A percentile compares a stretch with the other conserved stretches of the same genome.
These are phyloP conservation scores for Paelopatides confundens DNA, from an alignment of 53 echinoderm and acorn worm species.

Conservation along the genomic window DNA sequence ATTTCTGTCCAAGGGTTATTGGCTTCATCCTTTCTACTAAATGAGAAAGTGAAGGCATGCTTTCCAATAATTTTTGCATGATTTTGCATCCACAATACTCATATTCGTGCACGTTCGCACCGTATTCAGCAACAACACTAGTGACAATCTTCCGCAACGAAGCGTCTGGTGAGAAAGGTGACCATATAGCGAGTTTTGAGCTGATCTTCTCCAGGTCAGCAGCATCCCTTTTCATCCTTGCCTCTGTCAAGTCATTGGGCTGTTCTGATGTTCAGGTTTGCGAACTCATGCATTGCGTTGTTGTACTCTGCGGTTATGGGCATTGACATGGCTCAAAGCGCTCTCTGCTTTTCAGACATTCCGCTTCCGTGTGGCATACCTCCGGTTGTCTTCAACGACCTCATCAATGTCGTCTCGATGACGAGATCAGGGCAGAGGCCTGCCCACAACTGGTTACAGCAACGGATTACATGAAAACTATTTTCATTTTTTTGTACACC, in stretches of 20 bases:
- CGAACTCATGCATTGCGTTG: constrained; percentile 59
- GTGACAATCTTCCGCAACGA: constrained; percentile 38
- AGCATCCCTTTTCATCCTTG: constrained; percentile 37
- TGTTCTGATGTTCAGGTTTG: constrained; percentile 36
- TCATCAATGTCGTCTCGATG: constrained; percentile 58
- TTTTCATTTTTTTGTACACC: not conserved
- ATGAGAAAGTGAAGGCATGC: not conserved
- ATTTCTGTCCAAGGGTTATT: constrained; percentile 11
- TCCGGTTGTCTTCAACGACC: constrained; percentile 49
- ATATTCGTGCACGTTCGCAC: constrained; percentile 48
- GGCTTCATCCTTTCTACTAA: constrained; percentile 9
- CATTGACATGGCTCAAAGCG: constrained; percentile 55
- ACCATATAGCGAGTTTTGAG: not conserved
- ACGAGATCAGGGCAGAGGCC: no score
- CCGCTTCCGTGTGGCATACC: constrained; percentile 60
- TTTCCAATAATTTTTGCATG: constrained; percentile 35
- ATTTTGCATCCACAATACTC: constrained; percentile 21
- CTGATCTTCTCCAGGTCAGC: constrained; percentile 41
- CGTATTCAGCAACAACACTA: constrained; percentile 45
- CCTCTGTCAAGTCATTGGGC: constrained; percentile 46
- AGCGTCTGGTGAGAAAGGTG: no score
- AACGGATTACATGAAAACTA: constrained; percentile 36
- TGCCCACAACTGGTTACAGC: constrained; percentile 48
- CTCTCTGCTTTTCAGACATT: constrained; percentile 38
- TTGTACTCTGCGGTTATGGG: constrained; percentile 56